phyloP scores from a whole-genome alignment of 2,888 invertebrate genomes.

The Scelioninae gen. 1 region DNA sequence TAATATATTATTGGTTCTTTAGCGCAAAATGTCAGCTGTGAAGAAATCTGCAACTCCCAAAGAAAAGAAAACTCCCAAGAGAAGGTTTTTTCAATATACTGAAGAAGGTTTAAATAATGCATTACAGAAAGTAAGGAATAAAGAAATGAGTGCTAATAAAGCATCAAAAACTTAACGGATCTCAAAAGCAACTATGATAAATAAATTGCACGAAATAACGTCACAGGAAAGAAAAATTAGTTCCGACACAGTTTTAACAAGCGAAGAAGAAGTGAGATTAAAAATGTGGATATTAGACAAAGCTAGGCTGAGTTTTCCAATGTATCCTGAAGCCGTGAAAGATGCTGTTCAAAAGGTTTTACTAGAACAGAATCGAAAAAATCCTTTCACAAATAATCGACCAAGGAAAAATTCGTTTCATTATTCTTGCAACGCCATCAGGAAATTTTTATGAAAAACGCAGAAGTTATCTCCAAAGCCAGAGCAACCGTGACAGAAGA shows the following conservation, averaged over 20 bases:
- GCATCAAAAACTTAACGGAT: conserved; percentile 7
- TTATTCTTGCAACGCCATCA: conserved; percentile 71
- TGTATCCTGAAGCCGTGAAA: conserved; percentile 73
- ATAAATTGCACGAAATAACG: conserved; percentile 10
- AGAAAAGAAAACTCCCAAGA: too few relatives aligned
- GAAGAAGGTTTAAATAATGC: conserved; percentile 1
- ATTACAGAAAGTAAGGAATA: not conserved
- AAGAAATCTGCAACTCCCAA: too few relatives aligned
- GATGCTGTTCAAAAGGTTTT: conserved; percentile 71
- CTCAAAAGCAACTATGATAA: not conserved
- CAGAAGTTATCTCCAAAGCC: conserved; percentile 72
- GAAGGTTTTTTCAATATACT: not conserved
- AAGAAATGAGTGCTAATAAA: not conserved
- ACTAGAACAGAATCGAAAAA: conserved; percentile 58
- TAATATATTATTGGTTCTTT: too few relatives aligned
- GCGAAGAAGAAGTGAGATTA: conserved; percentile 39
- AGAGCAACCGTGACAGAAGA: conserved; percentile 68
- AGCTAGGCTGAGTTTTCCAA: conserved; percentile 72
- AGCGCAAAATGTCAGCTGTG: too few relatives aligned
- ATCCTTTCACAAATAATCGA: conserved; percentile 69
- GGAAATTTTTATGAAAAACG: conserved; percentile 65
- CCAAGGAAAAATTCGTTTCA: conserved; percentile 74
- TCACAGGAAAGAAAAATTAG: conserved; percentile 37
- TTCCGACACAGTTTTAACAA: conserved; percentile 37
- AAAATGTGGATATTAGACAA: conserved; percentile 68